Base-by-base conservation (phyloP, 2,113 vertebrate species). In the Megaptera novaeangliae region DNA sequence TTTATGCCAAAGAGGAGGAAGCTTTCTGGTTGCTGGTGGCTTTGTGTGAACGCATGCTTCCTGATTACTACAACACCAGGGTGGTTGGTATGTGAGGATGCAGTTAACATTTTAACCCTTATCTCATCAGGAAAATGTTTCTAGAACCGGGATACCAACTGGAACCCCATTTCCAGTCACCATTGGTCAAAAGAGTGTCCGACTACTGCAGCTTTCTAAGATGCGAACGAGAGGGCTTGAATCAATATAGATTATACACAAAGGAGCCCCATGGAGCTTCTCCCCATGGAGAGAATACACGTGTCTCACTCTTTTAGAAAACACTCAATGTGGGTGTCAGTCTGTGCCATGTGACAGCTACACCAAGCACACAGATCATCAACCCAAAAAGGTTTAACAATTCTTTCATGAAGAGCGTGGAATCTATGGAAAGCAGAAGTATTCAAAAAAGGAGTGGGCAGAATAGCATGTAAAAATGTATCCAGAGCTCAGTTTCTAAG, bases 41-140 rank as follows among this genome's bases (percentile, higher is more conserved):
- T 36, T 98, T 99, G 82, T 99, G 99, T 97, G 99, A 99, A 94
- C 99, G 99, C 83, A 99, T 99, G 99, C 99, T 99, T 46, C 99
- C 99, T 0, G 99, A 99, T 97, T 99, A 99, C 98, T 99, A 99
- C 98, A 99, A 99, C 98, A 99, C 99, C 57, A 99, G 99, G 96
- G 99, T 99, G 75, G 99, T 99, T 68, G 99, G 99, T 99, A 99
- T 74, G 99, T 98, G 41, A 78, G 78, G 36, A 5, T 13, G 6
- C 6, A 21, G 46, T 59, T 66, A 14, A 4, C 82, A 4, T 46
- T 41, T 34, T 11, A 8, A 31, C 39, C 69, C 57, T 8, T 2
- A 2, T 31, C 82, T 92, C 11, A 0, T 3, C 5, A 2, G 8
- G 25, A 20, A 84, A 9, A 12, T 44, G 64, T 44, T 69, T 82